Evolutionary conservation across 2,113 vertebrate species (phyloP), one percentile per base, ranked within the genome.

Genomic region (Actinemys pallida): DNA sequence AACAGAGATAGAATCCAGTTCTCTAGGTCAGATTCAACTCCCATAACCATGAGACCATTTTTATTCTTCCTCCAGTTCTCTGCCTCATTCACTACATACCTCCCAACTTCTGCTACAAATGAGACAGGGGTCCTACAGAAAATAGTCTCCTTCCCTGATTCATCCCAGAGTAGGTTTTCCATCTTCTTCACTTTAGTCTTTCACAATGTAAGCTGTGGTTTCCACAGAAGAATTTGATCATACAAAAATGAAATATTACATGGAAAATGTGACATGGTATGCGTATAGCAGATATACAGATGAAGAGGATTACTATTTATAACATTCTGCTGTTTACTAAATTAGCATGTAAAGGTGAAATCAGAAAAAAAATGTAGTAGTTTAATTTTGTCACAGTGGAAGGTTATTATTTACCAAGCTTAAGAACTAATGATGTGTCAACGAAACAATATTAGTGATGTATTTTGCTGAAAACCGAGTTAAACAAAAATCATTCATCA

Each of bases 381-480:
- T 87, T 95, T 94, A 84, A 69, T 90, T 94, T 47, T 87, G 1
- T 88, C 9, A 80, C 52, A 45, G 20, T n/a, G 90, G 54, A 54
- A 89, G 72, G 1, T 22, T 89, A 79, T 78, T 76, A 24, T 91
- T 96, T 90, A 81, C 35, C 8, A 91, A 90, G n/a, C 2, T 93
- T 92, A 88, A 96, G 72, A 95, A 89, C 42, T 89, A 93, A 93
- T 62, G 86, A 91, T 31, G 50, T 89, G 20, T 87, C 90, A 93
- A 53, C 8, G 45, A 93, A 94, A 75, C 12, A 87, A 27, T 84
- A 89, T 76, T 81, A 90, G n/a, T 80, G 31, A 88, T 86, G 11
- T 10, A 95, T 93, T 96, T 95, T 47, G 49, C 20, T 85, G 42
- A 92, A 92, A 94, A 84, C 1, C 94, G 29, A 79, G 10, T 84